Percentiles rank a stretch among this genome's conserved stretches.
phyloP scores from a whole-genome alignment of 2,113 vertebrate genomes.

The Amblyopsis rosae region DNA sequence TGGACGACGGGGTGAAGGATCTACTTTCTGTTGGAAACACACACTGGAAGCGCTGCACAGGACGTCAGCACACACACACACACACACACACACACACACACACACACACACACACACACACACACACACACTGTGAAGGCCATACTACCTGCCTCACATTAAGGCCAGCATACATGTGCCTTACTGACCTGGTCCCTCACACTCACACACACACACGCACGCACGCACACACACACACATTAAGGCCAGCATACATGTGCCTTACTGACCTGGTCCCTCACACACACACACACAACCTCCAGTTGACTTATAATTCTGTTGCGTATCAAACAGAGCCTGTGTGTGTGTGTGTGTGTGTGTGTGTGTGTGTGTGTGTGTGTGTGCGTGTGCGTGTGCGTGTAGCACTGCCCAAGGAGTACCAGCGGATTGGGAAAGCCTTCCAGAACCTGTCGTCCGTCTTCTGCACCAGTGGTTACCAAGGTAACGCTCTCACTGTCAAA shows the following conservation, averaged over 20 bases:
- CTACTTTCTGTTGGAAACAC: slow-evolving; percentile 89
- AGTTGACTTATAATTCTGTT: background rate
- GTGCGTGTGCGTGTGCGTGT: slow-evolving; percentile 9
- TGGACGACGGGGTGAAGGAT: slow-evolving; percentile 92
- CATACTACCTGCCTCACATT: too few species aligned
- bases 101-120: slow-evolving; percentile 4
- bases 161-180: too few species aligned
- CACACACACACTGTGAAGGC: background rate
- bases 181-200: background rate
- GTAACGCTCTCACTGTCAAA: slow-evolving; percentile 60
- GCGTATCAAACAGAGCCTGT: background rate
- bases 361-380: background rate
- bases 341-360: slow-evolving; percentile 1
- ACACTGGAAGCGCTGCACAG: slow-evolving; percentile 94
- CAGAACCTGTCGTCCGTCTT: slow-evolving; percentile 88
- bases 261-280: too few species aligned
- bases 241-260: too few species aligned
- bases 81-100: background rate
- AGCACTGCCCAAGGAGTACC: slow-evolving; percentile 93
- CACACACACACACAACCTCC: background rate
- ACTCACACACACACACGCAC: background rate
- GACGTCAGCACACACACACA: slow-evolving; percentile 77
- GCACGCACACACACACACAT: background rate
- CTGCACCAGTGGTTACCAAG: slow-evolving; percentile 88
- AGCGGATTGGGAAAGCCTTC: slow-evolving; percentile 91